Evolutionary conservation across 2,888 invertebrate genomes (phyloP).

Genomic region (Thecocarcelia acutangulata): DNA sequence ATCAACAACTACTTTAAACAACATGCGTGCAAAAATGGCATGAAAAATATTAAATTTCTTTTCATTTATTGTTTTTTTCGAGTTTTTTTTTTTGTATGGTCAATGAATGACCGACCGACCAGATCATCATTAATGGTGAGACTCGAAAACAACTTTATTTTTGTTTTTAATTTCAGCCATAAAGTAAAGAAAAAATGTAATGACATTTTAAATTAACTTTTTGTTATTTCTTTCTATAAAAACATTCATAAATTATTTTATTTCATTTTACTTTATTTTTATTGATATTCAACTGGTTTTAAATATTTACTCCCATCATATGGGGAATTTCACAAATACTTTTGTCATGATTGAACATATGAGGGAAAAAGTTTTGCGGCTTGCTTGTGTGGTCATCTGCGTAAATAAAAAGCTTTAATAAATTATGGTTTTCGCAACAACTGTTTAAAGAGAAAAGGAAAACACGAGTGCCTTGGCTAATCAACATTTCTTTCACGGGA

Average conservation of each 20-base stretch:
- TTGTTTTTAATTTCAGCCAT: constrained; percentile 9
- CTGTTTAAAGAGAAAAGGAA: too few relatives aligned
- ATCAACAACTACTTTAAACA: constrained; percentile 15
- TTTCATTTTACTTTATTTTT: background rate
- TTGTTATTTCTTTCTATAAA: background rate
- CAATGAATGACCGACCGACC: constrained; percentile 39
- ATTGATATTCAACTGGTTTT: constrained; percentile 18
- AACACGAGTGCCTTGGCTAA: too few relatives aligned
- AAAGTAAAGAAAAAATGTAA: constrained; percentile 28
- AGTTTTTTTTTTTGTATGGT: constrained; percentile 15
- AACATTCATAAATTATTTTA: background rate
- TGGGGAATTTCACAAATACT: constrained; percentile 29
- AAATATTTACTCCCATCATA: constrained; percentile 10
- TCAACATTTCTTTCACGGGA: too few relatives aligned
- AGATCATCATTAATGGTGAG: constrained; percentile 36
- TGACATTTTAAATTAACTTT: constrained; percentile 38
- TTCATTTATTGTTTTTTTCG: constrained; percentile 4
- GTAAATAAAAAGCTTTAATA: background rate
- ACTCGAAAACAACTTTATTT: constrained; percentile 33
- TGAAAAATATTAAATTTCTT: constrained; percentile 54
- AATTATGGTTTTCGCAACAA: too few relatives aligned
- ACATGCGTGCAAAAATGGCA: constrained; percentile 41
- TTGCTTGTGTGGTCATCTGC: constrained; percentile 15
- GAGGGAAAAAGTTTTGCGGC: constrained; percentile 18
- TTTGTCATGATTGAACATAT: constrained; percentile 18